Conservation (phyloP, 2,888 invertebrate species). For the Ectemnius lituratus region DNA sequence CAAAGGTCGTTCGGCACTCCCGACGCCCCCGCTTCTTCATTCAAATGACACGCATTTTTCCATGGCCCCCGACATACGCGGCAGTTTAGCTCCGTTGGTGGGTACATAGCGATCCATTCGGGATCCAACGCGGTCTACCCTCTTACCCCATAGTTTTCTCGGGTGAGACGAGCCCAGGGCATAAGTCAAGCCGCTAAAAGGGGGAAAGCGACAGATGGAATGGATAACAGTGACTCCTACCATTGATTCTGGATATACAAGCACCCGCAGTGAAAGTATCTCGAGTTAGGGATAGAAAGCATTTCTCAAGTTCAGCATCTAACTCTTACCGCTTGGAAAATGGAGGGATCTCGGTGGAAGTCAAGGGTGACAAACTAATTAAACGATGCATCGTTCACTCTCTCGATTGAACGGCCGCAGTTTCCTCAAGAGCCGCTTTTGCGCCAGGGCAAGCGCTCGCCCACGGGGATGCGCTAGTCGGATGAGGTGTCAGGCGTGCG, state of each 20-base stretch:
- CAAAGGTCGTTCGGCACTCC: constrained; percentile 29
- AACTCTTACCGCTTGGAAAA: no score
- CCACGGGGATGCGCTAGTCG: constrained; percentile 16
- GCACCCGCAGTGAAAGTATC: no score
- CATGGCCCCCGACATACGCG: constrained; percentile 2
- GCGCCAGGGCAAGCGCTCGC: constrained; percentile 14
- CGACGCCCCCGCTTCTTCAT: constrained; percentile 20
- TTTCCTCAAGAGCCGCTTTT: constrained; percentile 9
- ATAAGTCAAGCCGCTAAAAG: constrained; percentile 14
- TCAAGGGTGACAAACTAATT: constrained; percentile 16
- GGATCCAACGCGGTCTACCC: constrained; percentile 3
- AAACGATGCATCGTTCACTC: constrained; percentile 15
- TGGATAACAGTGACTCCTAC: constrained; percentile 9
- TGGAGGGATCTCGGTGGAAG: no score
- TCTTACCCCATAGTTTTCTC: background rate
- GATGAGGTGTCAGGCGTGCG: constrained; percentile 43
- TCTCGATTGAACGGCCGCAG: constrained; percentile 15
- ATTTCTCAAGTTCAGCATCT: no score
- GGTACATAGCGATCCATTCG: background rate
- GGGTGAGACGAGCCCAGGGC: background rate
- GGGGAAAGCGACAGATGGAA: background rate
- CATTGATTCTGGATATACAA: no score
- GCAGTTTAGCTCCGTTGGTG: constrained; percentile 6
- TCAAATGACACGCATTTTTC: constrained; percentile 51
- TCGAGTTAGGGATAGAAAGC: no score